These are phyloP conservation scores for Glareola pratincola DNA, from an alignment of 2,113 vertebrate species.

Conservation along the genomic window DNA sequence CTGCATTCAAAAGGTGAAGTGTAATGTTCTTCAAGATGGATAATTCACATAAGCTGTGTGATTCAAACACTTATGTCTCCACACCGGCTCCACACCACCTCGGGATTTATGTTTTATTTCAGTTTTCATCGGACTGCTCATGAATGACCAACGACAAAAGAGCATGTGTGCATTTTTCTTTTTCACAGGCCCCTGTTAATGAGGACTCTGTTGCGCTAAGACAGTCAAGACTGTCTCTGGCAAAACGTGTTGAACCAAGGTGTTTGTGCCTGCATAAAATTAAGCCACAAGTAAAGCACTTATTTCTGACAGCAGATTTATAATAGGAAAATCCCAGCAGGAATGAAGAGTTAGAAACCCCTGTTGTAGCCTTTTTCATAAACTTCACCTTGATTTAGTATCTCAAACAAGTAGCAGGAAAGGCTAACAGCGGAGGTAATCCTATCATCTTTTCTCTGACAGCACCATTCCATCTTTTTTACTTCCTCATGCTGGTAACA, in stretches of 20 bases:
- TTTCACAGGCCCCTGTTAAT: constrained; percentile 63
- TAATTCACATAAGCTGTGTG: constrained; percentile 37
- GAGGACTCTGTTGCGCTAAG: constrained; percentile 70
- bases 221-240: constrained; percentile 65
- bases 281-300: constrained; percentile 79
- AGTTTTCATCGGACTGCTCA: constrained; percentile 41
- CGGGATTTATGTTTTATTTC: constrained; percentile 62
- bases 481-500: constrained; percentile 82
- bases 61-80: constrained; percentile 16
- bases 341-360: constrained; percentile 80
- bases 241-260: constrained; percentile 74
- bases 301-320: constrained; percentile 83
- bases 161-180: constrained; percentile 58
- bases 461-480: constrained; percentile 76
- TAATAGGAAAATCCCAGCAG: constrained; percentile 82
- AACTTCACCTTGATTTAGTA: constrained; percentile 83
- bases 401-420: constrained; percentile 73
- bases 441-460: constrained; percentile 80
- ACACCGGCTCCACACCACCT: background rate
- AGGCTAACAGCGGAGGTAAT: constrained; percentile 79
- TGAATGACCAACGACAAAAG: constrained; percentile 33
- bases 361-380: constrained; percentile 81
- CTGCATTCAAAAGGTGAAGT: constrained; percentile 30
- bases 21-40: constrained; percentile 28
- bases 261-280: constrained; percentile 80